Evolutionary conservation across 2,113 vertebrate genomes (phyloP).

Genomic region (Climacteris rufus): DNA sequence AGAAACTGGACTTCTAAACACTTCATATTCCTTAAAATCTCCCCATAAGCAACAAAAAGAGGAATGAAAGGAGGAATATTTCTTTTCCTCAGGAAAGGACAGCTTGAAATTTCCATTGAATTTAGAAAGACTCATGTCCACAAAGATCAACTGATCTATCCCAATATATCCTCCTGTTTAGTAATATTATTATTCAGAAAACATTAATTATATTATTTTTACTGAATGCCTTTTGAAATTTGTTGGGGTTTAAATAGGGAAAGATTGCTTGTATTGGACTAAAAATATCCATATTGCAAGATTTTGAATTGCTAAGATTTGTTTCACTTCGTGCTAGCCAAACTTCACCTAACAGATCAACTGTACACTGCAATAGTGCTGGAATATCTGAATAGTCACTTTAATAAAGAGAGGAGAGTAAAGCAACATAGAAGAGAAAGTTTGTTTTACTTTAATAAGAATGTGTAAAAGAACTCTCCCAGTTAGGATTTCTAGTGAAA

Average conservation of each 20-base stretch:
- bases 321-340: not conserved
- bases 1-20: not conserved
- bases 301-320: not conserved
- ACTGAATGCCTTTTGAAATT: not conserved
- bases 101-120: not conserved
- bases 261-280: not conserved
- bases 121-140: not conserved
- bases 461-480: not conserved
- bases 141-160: not conserved
- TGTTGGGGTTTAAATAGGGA: not conserved
- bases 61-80: not conserved
- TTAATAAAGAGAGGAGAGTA: not conserved
- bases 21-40: not conserved
- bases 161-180: not conserved
- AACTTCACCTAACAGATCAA: not conserved
- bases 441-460: not conserved
- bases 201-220: not conserved
- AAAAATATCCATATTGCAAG: not conserved
- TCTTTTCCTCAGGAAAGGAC: not conserved
- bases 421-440: not conserved
- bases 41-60: not conserved
- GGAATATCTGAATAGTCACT: not conserved
- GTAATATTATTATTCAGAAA: not conserved
- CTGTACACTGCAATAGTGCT: not conserved
- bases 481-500: not conserved